These are phyloP conservation scores for Ceratoteleas bidentatus DNA, from an alignment of 1,140 invertebrate species.

Conservation along the genomic window DNA sequence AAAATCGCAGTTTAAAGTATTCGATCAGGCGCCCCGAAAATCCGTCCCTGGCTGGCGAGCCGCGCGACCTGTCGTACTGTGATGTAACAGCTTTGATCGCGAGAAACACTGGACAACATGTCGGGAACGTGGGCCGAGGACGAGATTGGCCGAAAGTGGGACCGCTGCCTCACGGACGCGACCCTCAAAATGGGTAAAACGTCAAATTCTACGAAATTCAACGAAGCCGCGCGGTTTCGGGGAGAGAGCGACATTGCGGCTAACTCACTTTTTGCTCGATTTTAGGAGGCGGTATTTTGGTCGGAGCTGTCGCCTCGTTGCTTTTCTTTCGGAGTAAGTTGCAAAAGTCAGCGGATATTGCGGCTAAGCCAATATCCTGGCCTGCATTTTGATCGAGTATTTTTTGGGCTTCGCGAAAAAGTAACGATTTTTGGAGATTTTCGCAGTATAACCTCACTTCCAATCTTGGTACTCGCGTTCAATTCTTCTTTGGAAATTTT, in stretches of 20 bases:
- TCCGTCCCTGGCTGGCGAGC: constrained; percentile 9
- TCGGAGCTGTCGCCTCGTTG: constrained; percentile 86
- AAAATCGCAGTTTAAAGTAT: too few species aligned
- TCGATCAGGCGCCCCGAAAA: neutral
- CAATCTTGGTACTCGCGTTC: too few species aligned
- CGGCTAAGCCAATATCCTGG: too few species aligned
- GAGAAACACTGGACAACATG: constrained; percentile 73
- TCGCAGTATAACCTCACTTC: too few species aligned
- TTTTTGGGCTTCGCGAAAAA: too few species aligned
- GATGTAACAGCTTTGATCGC: constrained; percentile 53
- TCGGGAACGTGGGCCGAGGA: constrained; percentile 77
- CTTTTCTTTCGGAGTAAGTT: constrained; percentile 83
- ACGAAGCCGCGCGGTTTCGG: too few species aligned
- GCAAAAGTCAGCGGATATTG: too few species aligned
- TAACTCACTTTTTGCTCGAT: constrained; percentile 64
- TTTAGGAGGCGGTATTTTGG: constrained; percentile 85
- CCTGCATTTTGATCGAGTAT: too few species aligned
- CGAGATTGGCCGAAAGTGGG: constrained; percentile 82
- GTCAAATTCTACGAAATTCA: too few species aligned
- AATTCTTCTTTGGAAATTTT: too few species aligned
- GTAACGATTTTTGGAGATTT: too few species aligned
- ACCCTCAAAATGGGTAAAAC: constrained; percentile 79
- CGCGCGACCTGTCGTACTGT: constrained; percentile 5
- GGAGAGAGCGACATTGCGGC: too few species aligned
- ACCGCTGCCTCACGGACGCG: constrained; percentile 80